A percentile compares a stretch with the other conserved stretches of the same genome.
These are phyloP conservation scores for Muscidifurax raptorellus DNA, from an alignment of 1,140 invertebrate species.

Conservation along the genomic window DNA sequence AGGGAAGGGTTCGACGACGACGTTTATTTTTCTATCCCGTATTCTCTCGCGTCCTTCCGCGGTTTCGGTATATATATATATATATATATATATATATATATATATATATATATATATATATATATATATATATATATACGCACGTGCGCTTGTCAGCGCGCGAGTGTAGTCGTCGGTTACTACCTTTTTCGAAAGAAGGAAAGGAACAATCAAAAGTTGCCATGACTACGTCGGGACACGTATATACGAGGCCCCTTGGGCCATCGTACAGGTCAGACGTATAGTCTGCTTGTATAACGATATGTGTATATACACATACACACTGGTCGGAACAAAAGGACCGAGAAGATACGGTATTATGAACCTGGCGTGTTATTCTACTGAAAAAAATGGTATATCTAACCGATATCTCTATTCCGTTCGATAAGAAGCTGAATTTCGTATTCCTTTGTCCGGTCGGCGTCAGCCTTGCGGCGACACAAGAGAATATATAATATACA, in stretches of 20 bases:
- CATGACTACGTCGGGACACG: conserved; percentile 66
- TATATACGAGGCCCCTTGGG: conserved; percentile 53
- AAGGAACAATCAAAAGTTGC: conserved; percentile 70
- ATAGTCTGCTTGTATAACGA: conserved; percentile 7
- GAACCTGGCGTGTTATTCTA: neutral
- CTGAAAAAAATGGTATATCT: neutral
- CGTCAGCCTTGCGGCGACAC: no score
- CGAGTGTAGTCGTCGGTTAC: neutral
- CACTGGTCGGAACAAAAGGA: no score
- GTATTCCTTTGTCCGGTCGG: neutral
- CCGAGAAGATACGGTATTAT: no score
- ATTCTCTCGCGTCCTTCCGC: neutral
- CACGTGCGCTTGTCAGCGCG: neutral
- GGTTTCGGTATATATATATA: neutral
- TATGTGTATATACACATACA: no score
- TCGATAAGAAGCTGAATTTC: neutral
- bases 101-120: neutral
- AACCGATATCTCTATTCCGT: neutral
- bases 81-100: neutral
- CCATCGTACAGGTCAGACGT: conserved; percentile 51
- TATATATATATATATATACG: neutral
- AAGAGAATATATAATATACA: no score
- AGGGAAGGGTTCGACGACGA: neutral
- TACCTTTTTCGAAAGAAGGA: conserved; percentile 46
- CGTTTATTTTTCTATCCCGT: conserved; percentile 24